Evolutionary conservation across 2,797 vertebrate genomes (phyloP).

Genomic region (Anguilla pacifica): DNA sequence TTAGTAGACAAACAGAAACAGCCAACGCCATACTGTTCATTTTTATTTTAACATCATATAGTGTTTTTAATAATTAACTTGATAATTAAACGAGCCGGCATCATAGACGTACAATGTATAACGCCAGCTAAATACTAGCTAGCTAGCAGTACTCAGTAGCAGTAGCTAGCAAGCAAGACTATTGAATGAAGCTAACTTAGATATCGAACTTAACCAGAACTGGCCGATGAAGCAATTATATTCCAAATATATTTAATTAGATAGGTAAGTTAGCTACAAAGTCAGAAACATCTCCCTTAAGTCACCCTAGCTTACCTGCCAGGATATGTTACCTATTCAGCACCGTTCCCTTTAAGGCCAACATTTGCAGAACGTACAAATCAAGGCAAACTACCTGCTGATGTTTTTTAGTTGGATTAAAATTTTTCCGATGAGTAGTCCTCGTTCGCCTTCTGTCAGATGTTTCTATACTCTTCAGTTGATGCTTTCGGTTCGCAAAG

Average conservation of each 20-base stretch:
- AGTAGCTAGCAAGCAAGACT: too few relatives aligned
- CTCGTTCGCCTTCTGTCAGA: neutral
- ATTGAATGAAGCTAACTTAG: too few relatives aligned
- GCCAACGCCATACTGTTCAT: too few relatives aligned
- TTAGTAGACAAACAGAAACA: too few relatives aligned
- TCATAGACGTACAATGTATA: too few relatives aligned
- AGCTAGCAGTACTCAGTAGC: too few relatives aligned
- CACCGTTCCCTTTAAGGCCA: neutral
- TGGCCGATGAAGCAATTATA: neutral
- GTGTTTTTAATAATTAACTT: too few relatives aligned
- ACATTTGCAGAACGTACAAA: neutral
- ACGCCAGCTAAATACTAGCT: too few relatives aligned
- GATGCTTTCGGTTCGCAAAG: neutral
- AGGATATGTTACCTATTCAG: neutral
- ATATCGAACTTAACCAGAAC: too few relatives aligned
- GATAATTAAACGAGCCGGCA: too few relatives aligned
- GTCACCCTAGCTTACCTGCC: neutral
- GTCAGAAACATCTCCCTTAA: neutral
- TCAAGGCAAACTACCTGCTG: neutral
- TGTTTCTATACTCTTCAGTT: neutral
- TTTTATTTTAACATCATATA: too few relatives aligned
- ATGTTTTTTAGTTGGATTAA: neutral
- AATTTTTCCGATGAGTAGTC: neutral
- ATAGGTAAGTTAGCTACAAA: neutral
- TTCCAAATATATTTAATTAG: neutral